Conservation (phyloP, 2,113 vertebrate species). For the Climacteris rufus region DNA sequence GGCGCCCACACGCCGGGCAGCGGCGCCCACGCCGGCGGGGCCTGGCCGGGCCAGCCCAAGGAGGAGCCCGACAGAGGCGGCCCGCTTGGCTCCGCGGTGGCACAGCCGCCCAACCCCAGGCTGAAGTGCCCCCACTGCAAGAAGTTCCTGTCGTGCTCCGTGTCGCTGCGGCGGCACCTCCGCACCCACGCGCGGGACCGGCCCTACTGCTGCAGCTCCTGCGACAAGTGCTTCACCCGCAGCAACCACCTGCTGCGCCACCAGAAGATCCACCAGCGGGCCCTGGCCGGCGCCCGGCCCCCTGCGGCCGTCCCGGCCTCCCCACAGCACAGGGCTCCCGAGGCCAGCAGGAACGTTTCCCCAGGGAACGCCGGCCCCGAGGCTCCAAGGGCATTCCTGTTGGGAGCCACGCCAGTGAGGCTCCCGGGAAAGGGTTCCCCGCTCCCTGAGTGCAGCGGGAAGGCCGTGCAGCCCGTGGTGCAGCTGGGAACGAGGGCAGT, state of each 20-base stretch:
- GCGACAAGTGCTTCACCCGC: conserved; percentile 69
- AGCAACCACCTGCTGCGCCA: conserved; percentile 63
- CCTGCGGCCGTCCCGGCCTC: fast-evolving
- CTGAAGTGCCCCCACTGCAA: conserved; percentile 57
- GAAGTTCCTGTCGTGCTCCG: conserved; percentile 57
- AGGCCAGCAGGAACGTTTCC: background rate
- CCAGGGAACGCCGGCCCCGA: fast-evolving
- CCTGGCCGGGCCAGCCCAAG: background rate
- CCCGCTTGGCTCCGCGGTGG: background rate
- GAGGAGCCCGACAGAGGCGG: conserved; percentile 50
- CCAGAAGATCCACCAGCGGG: conserved; percentile 65
- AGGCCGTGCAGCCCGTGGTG: background rate
- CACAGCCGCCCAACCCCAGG: background rate
- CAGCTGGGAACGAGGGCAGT: background rate
- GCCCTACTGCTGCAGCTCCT: conserved; percentile 63
- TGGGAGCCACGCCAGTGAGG: fast-evolving
- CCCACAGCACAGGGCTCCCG: background rate
- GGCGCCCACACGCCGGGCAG: background rate
- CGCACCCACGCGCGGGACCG: conserved; percentile 36
- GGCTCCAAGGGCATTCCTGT: fast-evolving
- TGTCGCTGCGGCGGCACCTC: conserved; percentile 63
- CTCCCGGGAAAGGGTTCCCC: fast-evolving
- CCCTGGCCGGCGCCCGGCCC: background rate
- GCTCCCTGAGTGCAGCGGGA: fast-evolving
- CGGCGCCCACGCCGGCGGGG: fast-evolving